These are phyloP conservation scores for Crioceris asparagi DNA, from an alignment of 2,888 invertebrate species.

Conservation along the genomic window DNA sequence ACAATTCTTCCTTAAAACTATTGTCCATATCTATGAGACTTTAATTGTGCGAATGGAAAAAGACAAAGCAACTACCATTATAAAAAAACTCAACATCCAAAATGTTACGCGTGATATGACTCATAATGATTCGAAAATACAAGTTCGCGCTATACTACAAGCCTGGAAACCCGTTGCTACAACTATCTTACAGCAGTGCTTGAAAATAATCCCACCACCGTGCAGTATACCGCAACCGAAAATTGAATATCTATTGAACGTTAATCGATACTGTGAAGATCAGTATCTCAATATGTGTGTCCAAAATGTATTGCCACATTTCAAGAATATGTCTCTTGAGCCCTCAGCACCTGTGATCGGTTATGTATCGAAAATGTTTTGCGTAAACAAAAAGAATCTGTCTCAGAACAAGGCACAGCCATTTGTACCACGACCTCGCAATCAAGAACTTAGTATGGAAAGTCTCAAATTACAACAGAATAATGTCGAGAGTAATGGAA, in stretches of 20 bases:
- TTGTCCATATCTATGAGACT: conserved; percentile 84
- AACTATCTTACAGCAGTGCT: conserved; percentile 74
- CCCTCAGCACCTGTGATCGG: conserved; percentile 57
- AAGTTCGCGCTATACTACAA: conserved; percentile 70
- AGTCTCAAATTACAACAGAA: conserved; percentile 13
- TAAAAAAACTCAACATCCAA: conserved; percentile 67
- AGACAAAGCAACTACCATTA: conserved; percentile 57
- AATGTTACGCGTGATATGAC: conserved; percentile 65
- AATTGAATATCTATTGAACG: conserved; percentile 73
- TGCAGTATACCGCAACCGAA: conserved; percentile 61
- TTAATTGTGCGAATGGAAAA: conserved; percentile 65
- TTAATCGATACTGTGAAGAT: conserved; percentile 43
- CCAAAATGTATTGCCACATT: conserved; percentile 42
- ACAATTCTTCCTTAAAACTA: conserved; percentile 80
- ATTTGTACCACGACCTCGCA: conserved; percentile 49
- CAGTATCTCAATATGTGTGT: conserved; percentile 58
- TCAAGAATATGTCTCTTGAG: conserved; percentile 28
- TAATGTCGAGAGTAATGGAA: conserved; percentile 21
- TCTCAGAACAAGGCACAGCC: conserved; percentile 72
- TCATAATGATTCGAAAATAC: conserved; percentile 64
- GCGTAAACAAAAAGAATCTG: conserved; percentile 60
- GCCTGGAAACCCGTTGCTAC: conserved; percentile 84
- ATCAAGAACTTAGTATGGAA: conserved; percentile 6
- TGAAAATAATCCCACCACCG: conserved; percentile 73
- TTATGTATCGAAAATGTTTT: conserved; percentile 84